Evolutionary conservation across 2,888 invertebrate species (phyloP), one percentile per base, ranked within the genome.

Genomic region (Falcaria lacertinaria): DNA sequence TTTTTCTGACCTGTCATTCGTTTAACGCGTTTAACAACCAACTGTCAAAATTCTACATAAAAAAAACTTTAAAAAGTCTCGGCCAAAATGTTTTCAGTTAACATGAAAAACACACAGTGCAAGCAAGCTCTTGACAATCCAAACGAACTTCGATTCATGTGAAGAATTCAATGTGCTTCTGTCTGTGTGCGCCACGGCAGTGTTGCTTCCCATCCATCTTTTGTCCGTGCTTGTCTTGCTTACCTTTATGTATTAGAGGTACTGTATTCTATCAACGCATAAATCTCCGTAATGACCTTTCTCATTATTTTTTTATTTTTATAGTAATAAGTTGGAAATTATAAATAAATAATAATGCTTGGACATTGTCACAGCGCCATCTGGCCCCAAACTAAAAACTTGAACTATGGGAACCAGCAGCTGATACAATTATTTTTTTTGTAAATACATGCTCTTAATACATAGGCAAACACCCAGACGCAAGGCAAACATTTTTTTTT

Each of bases 231-330:
- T 52, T 78, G 8, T 58, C 79, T 2, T 79, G 79, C 43, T 51
- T 79, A n/a, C 79, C 79, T 0, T 17, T 72, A 33, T 78, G 77
- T 52, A 22, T 76, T 15, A 69, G 68, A 71, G 69, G 74, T 74
- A 56, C 42, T 16, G 15, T 41, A 43, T n/a, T 19, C 28, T 1
- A 35, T 41, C 14, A 33, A 17, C 11, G 3, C 19, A 19, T 19
- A 4, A 19, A 19, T 19, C 4, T 6, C 19, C 19, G 19, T 19
- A 4, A 6, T 6, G 1, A 4, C 6, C 19, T 19, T 3, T 6
- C 1, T 6, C 19, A 4, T 19, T 19, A 19, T 3, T 19, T 0
- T 19, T 19, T 19, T 19, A 4, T 19, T 19, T 19, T 19, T 19
- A 19, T 6, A 19, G 4, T 4, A 19, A 19, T 6, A 19, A 19